A percentile compares a stretch with the other conserved stretches of the same genome.
phyloP scores from a whole-genome alignment of 2,113 vertebrate species.

The Ailurus styani region DNA sequence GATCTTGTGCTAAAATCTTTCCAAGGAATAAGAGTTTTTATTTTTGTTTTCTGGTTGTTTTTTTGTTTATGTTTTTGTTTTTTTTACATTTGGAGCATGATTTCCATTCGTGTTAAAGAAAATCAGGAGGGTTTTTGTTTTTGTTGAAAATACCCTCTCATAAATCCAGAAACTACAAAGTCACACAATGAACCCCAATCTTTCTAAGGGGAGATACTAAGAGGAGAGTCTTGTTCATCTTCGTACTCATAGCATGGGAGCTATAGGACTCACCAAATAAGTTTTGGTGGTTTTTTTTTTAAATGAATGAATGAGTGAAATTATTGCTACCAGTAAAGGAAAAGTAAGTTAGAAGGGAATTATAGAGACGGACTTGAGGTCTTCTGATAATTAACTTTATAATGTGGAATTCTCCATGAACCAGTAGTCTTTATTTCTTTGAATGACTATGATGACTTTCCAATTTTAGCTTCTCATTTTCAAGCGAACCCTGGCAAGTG shows the following conservation, averaged over 20 bases:
- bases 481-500: not conserved
- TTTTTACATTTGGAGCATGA: not conserved
- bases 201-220: not conserved
- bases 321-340: not conserved
- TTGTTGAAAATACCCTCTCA: not conserved
- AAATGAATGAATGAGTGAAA: not conserved
- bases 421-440: not conserved
- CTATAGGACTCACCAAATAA: not conserved
- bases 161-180: not conserved
- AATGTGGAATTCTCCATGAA: not conserved
- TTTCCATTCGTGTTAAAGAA: not conserved
- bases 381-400: not conserved
- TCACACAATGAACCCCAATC: not conserved
- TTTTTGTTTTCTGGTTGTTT: not conserved
- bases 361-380: not conserved
- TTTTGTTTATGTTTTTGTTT: too few relatives aligned
- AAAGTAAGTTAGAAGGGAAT: not conserved
- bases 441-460: not conserved
- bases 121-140: not conserved
- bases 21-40: not conserved
- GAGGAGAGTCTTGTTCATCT: not conserved
- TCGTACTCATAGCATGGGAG: not conserved
- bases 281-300: not conserved
- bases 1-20: not conserved
- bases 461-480: not conserved